Percentiles rank a stretch among this genome's conserved stretches.
Evolutionary conservation across 2,113 vertebrate species (phyloP).

Genomic region (Pteropus alecto): DNA sequence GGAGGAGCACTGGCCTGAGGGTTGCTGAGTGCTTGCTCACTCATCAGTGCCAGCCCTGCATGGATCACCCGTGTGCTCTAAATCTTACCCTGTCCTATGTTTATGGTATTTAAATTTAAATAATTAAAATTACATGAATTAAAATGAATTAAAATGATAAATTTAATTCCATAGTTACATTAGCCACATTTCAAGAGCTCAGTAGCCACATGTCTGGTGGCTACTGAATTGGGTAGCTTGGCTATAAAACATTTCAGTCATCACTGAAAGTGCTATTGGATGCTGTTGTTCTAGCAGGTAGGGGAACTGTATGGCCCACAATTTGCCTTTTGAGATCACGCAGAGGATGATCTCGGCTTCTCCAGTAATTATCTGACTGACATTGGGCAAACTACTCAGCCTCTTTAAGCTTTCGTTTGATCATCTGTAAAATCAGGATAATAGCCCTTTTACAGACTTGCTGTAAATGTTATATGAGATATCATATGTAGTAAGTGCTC

Average conservation of each 20-base stretch:
- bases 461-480: background rate
- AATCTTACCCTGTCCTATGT: background rate
- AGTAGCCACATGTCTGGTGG: background rate
- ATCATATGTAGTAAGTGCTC: background rate
- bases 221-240: background rate
- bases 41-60: background rate
- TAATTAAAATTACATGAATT: background rate
- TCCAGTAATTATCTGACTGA: background rate
- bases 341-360: background rate
- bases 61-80: background rate
- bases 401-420: background rate
- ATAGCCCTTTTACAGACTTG: background rate
- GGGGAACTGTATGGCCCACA: background rate
- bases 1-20: background rate
- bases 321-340: background rate
- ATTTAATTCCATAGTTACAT: background rate
- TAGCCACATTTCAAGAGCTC: background rate
- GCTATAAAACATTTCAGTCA: background rate
- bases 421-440: background rate
- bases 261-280: background rate
- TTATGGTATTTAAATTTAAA: background rate
- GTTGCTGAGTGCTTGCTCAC: background rate
- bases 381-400: background rate
- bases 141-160: background rate
- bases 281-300: background rate